Conservation (phyloP, 2,797 vertebrate species). For the Chelmon rostratus region DNA sequence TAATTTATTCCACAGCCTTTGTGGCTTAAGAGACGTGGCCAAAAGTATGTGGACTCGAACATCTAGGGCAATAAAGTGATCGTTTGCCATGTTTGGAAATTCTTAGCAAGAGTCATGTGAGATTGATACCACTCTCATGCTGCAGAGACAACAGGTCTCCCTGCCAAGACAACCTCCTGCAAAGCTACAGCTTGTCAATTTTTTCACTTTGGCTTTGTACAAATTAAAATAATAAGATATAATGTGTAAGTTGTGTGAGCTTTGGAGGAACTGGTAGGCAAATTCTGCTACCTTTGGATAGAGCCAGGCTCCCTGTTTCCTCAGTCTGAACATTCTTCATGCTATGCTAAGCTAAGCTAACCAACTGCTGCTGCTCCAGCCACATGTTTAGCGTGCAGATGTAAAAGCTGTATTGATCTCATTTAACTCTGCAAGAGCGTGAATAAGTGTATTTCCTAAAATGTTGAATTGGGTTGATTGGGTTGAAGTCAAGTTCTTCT, state of each 20-base stretch:
- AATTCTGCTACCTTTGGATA: not conserved
- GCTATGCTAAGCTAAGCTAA: constrained; percentile 9
- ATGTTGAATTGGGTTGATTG: not conserved
- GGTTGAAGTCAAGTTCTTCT: not conserved
- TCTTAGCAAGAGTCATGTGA: not conserved
- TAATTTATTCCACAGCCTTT: too few species aligned
- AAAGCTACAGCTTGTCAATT: not conserved
- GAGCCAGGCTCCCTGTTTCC: too few species aligned
- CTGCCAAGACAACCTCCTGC: not conserved
- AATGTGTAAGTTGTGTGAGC: not conserved
- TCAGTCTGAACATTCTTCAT: not conserved
- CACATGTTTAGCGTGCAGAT: not conserved
- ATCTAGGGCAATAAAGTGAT: too few species aligned
- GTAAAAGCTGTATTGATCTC: not conserved
- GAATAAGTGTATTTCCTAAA: not conserved
- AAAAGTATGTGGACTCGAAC: not conserved
- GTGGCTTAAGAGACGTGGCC: not conserved
- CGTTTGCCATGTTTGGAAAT: too few species aligned
- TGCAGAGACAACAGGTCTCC: not conserved
- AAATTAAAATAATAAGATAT: not conserved
- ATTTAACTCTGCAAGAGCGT: not conserved
- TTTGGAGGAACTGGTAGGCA: not conserved
- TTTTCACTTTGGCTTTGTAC: not conserved
- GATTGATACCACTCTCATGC: not conserved
- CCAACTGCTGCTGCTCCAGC: not conserved